Evolutionary conservation across 2,113 vertebrate genomes (phyloP).

Genomic region (Sprattus sprattus): DNA sequence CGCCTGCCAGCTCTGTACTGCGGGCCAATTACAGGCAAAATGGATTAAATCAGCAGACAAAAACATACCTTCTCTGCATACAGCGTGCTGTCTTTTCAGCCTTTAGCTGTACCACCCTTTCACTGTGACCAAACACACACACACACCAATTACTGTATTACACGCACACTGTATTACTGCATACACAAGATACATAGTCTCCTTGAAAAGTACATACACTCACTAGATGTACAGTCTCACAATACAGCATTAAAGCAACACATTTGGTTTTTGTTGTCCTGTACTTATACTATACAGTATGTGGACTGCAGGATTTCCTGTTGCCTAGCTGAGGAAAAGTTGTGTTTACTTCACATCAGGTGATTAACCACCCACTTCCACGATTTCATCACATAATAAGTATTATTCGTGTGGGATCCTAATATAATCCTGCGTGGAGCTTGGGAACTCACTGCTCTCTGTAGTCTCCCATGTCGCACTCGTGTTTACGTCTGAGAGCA

Average conservation of each 20-base stretch:
- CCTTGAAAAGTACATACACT: background rate
- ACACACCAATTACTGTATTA: background rate
- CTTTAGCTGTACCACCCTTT: background rate
- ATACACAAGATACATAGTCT: too few relatives aligned
- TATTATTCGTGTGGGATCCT: conserved; percentile 51
- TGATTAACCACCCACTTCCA: conserved; percentile 59
- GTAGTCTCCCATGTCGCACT: conserved; percentile 21
- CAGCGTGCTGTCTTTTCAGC: background rate
- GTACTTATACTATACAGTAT: conserved; percentile 59
- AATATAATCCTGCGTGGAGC: conserved; percentile 27
- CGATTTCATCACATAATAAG: conserved; percentile 65
- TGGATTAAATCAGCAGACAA: conserved; percentile 67
- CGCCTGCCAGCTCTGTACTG: conserved; percentile 58
- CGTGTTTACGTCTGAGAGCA: conserved; percentile 46
- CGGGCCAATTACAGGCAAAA: conserved; percentile 66
- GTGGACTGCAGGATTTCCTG: conserved; percentile 60
- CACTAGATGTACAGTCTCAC: background rate
- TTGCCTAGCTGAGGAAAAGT: conserved; percentile 42
- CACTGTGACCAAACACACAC: background rate
- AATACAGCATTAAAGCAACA: conserved; percentile 51
- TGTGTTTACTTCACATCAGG: conserved; percentile 52
- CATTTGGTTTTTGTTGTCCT: conserved; percentile 29
- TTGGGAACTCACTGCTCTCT: conserved; percentile 32
- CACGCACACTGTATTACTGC: too few relatives aligned
- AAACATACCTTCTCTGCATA: background rate